Percentiles rank a stretch among this genome's conserved stretches.
Conservation (phyloP, 2,113 vertebrate genomes). For the Ploceus nigricollis region DNA sequence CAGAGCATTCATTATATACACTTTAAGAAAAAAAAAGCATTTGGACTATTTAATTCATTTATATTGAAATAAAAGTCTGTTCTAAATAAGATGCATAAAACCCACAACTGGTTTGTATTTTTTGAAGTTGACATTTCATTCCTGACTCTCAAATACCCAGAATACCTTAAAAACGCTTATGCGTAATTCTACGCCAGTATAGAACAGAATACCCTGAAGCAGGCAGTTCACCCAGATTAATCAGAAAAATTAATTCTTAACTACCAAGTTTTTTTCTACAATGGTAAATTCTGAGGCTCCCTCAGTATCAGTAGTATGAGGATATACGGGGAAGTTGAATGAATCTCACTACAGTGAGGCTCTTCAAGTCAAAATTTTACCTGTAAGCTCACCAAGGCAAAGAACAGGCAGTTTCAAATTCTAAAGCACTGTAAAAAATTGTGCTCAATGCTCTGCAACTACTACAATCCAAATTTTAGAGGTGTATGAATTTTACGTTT, state of each 20-base stretch:
- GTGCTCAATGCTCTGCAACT: neutral
- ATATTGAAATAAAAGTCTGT: neutral
- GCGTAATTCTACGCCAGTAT: neutral
- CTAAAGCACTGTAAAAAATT: neutral
- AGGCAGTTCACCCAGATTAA: neutral
- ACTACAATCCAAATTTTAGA: neutral
- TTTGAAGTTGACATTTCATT: neutral
- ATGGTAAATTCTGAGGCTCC: neutral
- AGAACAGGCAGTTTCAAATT: neutral
- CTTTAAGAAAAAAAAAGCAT: neutral
- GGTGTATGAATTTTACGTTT: neutral
- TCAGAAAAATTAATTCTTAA: neutral
- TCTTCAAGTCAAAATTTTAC: neutral
- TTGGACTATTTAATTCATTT: neutral
- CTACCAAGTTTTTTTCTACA: neutral
- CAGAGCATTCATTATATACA: neutral
- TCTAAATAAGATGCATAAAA: neutral
- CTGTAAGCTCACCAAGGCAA: neutral
- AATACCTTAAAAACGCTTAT: neutral
- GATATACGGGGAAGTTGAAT: accelerated
- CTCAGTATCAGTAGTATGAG: neutral
- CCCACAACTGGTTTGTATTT: neutral
- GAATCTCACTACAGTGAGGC: neutral
- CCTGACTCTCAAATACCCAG: neutral
- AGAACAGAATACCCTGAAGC: neutral